Base-by-base conservation (phyloP, 1,140 invertebrate species). In the Telenomus remus region DNA sequence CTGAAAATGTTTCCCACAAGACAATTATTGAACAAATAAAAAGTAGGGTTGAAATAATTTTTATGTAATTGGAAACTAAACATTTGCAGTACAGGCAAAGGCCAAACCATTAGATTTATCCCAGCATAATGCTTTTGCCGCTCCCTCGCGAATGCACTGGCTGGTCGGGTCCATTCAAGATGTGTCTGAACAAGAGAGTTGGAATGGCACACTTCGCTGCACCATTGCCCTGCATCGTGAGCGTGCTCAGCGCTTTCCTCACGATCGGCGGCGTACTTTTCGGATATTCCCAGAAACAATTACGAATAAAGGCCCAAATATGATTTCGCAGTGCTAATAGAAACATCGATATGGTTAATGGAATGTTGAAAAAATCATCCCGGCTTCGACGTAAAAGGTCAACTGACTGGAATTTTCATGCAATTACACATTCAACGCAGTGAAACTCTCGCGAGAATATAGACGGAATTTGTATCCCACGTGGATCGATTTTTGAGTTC, bases 171-270 rank as follows among this genome's bases (percentile, higher is more conserved):
- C 55, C 61, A 65, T 72, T 72, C 55, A 72, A 64, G 60, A 71
- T 63, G 69, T 61, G 51, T 44, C 35, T 47, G 53, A 44, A 56
- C 68, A 60, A 56, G 61, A 66, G 61, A 74, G 70, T 27, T 56
- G 56, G 61, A 61, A 48, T 74, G 61, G 70, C 70, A 74, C 44
- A 74, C 70, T 74, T 74, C 44, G 56, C 56, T 39, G 63, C 55
- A 56, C 70, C 70, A 57, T 65, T 73, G 55, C 56, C 70, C 70
- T 59, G 59, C 55, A 64, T 72, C 69, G 37, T 15, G 35, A 48
- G 16, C 42, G 11, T 13, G 27, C 53, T 59, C 59, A 9, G 8
- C 44, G 44, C 44, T 13, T 47, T 47, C 11, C 9, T 47, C 19
- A 27, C 19, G 19, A 27, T 27, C 19, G 6, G 2, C 19, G 19